Conservation (phyloP, 2,888 invertebrate species). For the Pomacea canaliculata region DNA sequence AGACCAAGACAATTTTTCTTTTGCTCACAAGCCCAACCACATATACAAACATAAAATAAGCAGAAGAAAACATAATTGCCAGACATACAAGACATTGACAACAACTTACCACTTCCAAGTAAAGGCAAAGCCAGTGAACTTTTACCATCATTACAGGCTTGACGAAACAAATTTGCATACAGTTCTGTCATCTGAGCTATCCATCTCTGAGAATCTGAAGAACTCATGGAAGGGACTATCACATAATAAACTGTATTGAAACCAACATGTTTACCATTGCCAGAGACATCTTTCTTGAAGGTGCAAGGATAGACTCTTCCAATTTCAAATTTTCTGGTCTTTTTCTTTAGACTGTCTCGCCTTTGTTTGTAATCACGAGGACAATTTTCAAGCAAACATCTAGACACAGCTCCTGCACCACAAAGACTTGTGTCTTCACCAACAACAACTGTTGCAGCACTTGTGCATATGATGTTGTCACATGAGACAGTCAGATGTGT, state of each 20-base stretch:
- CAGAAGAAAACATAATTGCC: too few relatives aligned
- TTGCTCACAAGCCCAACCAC: too few relatives aligned
- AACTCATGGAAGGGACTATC: background rate
- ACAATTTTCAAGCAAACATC: too few relatives aligned
- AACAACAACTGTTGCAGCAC: too few relatives aligned
- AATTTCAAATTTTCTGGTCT: constrained; percentile 5
- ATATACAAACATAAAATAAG: too few relatives aligned
- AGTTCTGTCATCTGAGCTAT: background rate
- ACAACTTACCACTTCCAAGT: constrained; percentile 20
- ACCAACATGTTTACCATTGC: background rate
- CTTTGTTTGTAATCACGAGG: background rate
- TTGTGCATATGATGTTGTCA: too few relatives aligned
- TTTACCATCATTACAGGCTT: background rate
- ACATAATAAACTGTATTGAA: constrained; percentile 7
- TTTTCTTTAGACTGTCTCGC: background rate
- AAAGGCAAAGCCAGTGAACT: constrained; percentile 12
- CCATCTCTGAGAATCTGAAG: background rate
- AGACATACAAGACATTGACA: background rate
- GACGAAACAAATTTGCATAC: constrained; percentile 8
- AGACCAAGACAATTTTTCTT: too few relatives aligned
- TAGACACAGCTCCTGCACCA: too few relatives aligned
- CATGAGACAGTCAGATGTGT: too few relatives aligned
- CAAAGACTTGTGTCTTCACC: too few relatives aligned
- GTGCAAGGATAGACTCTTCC: background rate
- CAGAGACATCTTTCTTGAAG: background rate